phyloP scores from a whole-genome alignment of 2,113 vertebrate species.

The Hoplias malabaricus region DNA sequence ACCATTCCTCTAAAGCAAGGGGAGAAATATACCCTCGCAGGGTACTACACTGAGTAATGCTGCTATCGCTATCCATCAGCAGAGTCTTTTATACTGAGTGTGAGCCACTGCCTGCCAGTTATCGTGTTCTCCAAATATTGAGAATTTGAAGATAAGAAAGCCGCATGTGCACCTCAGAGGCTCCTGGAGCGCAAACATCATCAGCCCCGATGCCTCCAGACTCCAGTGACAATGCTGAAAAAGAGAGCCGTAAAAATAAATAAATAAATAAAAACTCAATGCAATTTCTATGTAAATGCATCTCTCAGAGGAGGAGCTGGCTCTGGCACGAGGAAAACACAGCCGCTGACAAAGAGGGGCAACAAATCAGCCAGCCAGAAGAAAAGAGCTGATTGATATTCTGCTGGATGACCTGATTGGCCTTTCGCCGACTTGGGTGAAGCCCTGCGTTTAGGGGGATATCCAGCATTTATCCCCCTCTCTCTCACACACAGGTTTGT shows the following conservation, averaged over 20 bases:
- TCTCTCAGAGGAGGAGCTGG: conserved; percentile 2
- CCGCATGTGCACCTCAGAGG: too few relatives aligned
- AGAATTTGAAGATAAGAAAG: not conserved
- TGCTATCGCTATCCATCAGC: not conserved
- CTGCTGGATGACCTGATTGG: not conserved
- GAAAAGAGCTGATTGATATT: not conserved
- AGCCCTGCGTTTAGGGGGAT: conserved; percentile 12
- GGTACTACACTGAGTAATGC: not conserved
- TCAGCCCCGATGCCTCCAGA: conserved; percentile 11
- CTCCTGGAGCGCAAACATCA: not conserved
- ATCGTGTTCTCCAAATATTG: not conserved
- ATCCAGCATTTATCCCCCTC: conserved; percentile 20
- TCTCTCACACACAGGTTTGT: not conserved
- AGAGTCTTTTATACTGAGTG: not conserved
- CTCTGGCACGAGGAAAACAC: conserved; percentile 26
- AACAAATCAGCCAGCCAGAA: conserved; percentile 36
- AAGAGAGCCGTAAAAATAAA: conserved; percentile 13
- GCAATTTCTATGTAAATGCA: conserved; percentile 51
- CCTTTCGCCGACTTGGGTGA: not conserved
- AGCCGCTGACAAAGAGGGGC: conserved; percentile 6
- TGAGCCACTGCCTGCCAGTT: not conserved
- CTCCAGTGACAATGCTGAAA: not conserved
- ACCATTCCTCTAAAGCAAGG: not conserved
- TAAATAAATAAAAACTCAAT: conserved; percentile 7
- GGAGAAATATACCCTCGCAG: not conserved